A percentile compares a stretch with the other conserved stretches of the same genome.
phyloP scores from a whole-genome alignment of 1,140 invertebrate species.

The Drosophila dunni region DNA sequence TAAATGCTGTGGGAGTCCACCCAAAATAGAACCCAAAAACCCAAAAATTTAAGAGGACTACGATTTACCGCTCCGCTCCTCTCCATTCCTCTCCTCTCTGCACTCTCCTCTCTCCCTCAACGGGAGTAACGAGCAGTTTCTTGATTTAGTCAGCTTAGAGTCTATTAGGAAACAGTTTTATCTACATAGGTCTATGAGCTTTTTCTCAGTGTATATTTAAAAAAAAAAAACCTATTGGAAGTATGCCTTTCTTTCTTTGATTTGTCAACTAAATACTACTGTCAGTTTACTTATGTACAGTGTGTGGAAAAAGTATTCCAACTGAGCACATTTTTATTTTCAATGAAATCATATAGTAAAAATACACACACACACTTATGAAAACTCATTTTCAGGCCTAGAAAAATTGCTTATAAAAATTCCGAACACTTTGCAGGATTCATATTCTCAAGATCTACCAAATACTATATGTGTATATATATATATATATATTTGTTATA shows the following conservation, averaged over 20 bases:
- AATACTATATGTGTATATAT: slow-evolving; percentile 10
- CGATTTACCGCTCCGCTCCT: slow-evolving; percentile 11
- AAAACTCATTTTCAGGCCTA: slow-evolving; percentile 69
- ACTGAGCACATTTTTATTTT: slow-evolving; percentile 29
- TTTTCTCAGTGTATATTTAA: slow-evolving; percentile 38
- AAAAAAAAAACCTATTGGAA: slow-evolving; percentile 45
- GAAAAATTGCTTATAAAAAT: slow-evolving; percentile 82
- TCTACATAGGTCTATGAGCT: slow-evolving; percentile 82
- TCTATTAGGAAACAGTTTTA: slow-evolving; percentile 82
- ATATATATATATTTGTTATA: slow-evolving; percentile 22
- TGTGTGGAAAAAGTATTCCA: slow-evolving; percentile 48
- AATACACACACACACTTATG: slow-evolving; percentile 42
- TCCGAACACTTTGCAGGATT: slow-evolving; percentile 39
- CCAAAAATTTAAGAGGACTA: slow-evolving; percentile 23
- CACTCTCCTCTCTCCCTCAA: background rate
- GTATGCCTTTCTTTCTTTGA: slow-evolving; percentile 12
- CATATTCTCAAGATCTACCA: slow-evolving; percentile 40
- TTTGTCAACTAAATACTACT: slow-evolving; percentile 32
- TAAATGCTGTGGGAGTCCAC: slow-evolving; percentile 77
- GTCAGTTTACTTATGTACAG: slow-evolving; percentile 63
- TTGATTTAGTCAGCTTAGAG: slow-evolving; percentile 62
- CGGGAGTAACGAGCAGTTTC: background rate
- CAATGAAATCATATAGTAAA: slow-evolving; percentile 60
- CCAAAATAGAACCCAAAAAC: slow-evolving; percentile 33
- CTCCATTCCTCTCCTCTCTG: background rate